Evolutionary conservation across 2,888 invertebrate genomes (phyloP).

Genomic region (Didymodactylos carnosus): DNA sequence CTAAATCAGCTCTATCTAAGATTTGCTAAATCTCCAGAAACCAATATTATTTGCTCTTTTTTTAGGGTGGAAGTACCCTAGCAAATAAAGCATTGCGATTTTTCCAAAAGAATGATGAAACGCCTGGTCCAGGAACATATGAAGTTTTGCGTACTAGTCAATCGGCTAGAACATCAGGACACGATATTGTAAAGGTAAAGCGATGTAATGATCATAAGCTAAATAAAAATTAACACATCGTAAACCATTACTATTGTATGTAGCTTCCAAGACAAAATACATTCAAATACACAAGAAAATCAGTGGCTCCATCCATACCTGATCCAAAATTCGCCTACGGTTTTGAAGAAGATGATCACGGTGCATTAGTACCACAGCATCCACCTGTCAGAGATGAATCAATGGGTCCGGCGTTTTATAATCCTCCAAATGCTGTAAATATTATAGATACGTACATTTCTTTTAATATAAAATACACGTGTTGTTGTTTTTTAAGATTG

Average conservation of each 20-base stretch:
- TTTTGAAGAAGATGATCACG: conserved; percentile 33
- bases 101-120: conserved; percentile 15
- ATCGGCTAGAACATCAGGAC: not conserved
- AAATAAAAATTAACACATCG: not conserved
- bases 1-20: no score
- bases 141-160: not conserved
- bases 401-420: conserved; percentile 33
- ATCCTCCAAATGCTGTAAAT: conserved; percentile 15
- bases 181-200: not conserved
- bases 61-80: conserved; percentile 24
- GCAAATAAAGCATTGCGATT: conserved; percentile 26
- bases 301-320: conserved; percentile 29
- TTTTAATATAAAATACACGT: not conserved
- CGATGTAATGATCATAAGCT: not conserved
- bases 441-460: no score
- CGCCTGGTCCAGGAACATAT: conserved; percentile 20
- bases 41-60: not conserved
- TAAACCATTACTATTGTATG: not conserved
- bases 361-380: conserved; percentile 29
- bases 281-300: conserved; percentile 7
- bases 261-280: conserved; percentile 19
- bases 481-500: not conserved
- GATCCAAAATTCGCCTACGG: conserved; percentile 32
- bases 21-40: no score
- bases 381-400: conserved; percentile 26